phyloP scores from a whole-genome alignment of 1,140 invertebrate genomes.

The Augochlora pura region DNA sequence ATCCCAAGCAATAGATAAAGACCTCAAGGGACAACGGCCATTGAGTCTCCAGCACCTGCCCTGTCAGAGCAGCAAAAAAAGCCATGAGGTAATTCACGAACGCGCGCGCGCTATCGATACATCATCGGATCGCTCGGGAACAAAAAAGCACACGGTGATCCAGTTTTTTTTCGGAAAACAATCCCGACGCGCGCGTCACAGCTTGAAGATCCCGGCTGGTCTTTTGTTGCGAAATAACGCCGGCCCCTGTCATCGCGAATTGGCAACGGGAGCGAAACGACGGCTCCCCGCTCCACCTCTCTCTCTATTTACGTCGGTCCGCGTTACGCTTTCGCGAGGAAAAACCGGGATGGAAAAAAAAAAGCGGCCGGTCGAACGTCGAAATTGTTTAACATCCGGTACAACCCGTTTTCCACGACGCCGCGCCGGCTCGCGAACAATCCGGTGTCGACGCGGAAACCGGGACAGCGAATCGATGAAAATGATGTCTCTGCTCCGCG shows the following conservation, averaged over 20 bases:
- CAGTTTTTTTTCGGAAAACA: neutral
- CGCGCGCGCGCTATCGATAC: neutral
- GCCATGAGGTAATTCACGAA: slow-evolving; percentile 57
- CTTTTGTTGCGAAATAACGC: neutral
- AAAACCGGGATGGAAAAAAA: too few species aligned
- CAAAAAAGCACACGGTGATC: too few species aligned
- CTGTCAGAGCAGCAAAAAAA: slow-evolving; percentile 30
- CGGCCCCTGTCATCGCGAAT: neutral
- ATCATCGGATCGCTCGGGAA: too few species aligned
- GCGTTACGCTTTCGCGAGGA: neutral
- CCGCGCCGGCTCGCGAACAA: too few species aligned
- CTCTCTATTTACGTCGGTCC: slow-evolving; percentile 5
- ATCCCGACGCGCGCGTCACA: neutral
- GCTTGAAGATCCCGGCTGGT: neutral
- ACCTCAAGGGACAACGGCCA: neutral
- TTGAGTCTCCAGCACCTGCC: slow-evolving; percentile 33
- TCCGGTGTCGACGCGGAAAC: neutral
- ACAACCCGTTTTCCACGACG: too few species aligned
- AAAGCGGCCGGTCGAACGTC: too few species aligned
- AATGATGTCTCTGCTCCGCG: neutral
- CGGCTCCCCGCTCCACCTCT: too few species aligned
- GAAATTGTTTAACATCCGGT: too few species aligned
- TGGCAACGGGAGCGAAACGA: neutral
- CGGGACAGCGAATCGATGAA: neutral
- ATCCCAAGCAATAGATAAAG: neutral